phyloP scores from a whole-genome alignment of 2,113 vertebrate species.

The Anser cygnoides region DNA sequence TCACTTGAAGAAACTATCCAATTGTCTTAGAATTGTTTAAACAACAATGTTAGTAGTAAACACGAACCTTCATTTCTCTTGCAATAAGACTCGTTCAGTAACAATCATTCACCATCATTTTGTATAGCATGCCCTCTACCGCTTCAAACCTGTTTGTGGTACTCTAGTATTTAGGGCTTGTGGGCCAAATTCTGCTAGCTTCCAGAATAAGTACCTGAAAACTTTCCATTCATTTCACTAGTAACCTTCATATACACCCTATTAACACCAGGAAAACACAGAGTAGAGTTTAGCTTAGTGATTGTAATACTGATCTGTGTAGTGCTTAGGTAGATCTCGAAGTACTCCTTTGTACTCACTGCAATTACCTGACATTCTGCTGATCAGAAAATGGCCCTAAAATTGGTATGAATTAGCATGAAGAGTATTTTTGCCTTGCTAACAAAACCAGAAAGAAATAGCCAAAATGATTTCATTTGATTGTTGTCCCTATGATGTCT shows the following conservation, averaged over 20 bases:
- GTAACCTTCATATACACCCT: background rate
- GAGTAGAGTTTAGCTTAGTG: background rate
- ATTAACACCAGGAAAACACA: background rate
- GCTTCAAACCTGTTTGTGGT: background rate
- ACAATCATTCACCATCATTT: background rate
- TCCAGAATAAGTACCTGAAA: background rate
- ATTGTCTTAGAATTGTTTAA: conserved; percentile 34
- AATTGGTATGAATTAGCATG: background rate
- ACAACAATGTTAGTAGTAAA: conserved; percentile 27
- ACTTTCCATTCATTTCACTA: background rate
- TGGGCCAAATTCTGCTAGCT: conserved; percentile 49
- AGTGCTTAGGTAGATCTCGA: background rate
- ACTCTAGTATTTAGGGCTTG: conserved; percentile 1
- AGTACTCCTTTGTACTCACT: background rate
- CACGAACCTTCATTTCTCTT: conserved; percentile 33
- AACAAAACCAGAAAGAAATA: conserved; percentile 42
- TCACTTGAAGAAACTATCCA: conserved; percentile 60
- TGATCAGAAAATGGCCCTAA: conserved; percentile 50
- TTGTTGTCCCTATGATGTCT: conserved; percentile 1
- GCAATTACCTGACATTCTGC: conserved; percentile 15
- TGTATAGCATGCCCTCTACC: background rate
- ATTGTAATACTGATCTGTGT: background rate
- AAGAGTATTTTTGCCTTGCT: conserved; percentile 20
- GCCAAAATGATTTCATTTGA: background rate
- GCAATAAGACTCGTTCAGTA: background rate